These are phyloP conservation scores for Furcula furcula DNA, from an alignment of 2,888 invertebrate species.

Conservation along the genomic window DNA sequence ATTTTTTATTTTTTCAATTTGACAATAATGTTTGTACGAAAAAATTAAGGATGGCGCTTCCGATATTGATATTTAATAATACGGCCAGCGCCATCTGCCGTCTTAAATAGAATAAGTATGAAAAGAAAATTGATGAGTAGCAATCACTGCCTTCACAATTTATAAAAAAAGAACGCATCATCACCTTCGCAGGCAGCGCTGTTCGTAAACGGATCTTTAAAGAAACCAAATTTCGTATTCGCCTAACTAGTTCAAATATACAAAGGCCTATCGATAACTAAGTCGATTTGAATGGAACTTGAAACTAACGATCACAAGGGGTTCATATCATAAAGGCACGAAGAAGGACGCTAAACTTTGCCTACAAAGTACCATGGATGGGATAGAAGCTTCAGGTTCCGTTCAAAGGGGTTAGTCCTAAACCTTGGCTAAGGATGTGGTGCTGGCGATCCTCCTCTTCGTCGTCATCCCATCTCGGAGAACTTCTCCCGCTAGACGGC, in stretches of 20 bases:
- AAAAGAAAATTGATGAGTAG: conserved; percentile 21
- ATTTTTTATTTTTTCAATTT: conserved; percentile 4
- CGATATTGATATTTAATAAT: conserved; percentile 35
- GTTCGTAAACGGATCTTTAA: conserved; percentile 44
- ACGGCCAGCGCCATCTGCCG: conserved; percentile 77
- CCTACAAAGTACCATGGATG: background rate
- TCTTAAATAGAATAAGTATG: conserved; percentile 14
- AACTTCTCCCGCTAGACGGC: conserved; percentile 70
- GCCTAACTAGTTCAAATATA: conserved; percentile 35
- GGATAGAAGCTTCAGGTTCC: conserved; percentile 27
- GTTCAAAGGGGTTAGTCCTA: conserved; percentile 47
- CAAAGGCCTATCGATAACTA: conserved; percentile 38
- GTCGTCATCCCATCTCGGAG: conserved; percentile 73
- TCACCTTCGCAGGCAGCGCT: conserved; percentile 55
- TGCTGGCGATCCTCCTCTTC: conserved; percentile 68
- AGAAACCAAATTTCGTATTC: conserved; percentile 23
- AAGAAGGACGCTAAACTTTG: background rate
- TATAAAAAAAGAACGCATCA: conserved; percentile 10
- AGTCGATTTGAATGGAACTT: conserved; percentile 53
- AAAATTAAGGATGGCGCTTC: conserved; percentile 75
- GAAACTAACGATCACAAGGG: conserved; percentile 37
- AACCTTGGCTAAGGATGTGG: conserved; percentile 72
- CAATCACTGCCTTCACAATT: conserved; percentile 72
- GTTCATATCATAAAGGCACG: conserved; percentile 4
- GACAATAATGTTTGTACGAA: conserved; percentile 1